These are phyloP conservation scores for Paralvinella palmiformis DNA, from an alignment of 1,140 invertebrate genomes.

Conservation along the genomic window DNA sequence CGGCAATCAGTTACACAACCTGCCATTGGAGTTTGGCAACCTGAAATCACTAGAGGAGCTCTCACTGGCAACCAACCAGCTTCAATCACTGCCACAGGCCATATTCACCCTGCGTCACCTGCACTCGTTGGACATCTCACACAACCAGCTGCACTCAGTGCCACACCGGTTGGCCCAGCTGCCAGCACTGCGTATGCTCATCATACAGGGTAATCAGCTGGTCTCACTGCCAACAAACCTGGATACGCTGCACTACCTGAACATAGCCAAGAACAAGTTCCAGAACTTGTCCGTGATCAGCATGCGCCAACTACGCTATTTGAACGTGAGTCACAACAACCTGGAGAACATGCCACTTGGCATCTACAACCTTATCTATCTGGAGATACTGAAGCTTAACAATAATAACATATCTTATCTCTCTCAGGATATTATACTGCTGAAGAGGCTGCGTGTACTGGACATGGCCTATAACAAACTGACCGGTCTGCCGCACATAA, in stretches of 20 bases:
- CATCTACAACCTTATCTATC: constrained; percentile 27
- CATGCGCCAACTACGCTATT: constrained; percentile 31
- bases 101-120: constrained; percentile 28
- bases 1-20: constrained; percentile 31
- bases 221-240: constrained; percentile 29
- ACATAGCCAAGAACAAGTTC: constrained; percentile 35
- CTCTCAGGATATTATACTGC: constrained; percentile 32
- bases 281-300: constrained; percentile 32
- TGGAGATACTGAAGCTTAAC: constrained; percentile 33
- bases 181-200: constrained; percentile 20
- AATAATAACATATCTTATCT: constrained; percentile 35
- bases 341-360: constrained; percentile 36
- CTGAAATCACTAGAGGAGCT: constrained; percentile 35
- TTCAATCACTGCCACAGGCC: constrained; percentile 30
- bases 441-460: constrained; percentile 34
- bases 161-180: neutral
- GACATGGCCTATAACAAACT: constrained; percentile 40
- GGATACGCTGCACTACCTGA: constrained; percentile 33
- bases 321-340: constrained; percentile 36
- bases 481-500: constrained; percentile 29
- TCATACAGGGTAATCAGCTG: constrained; percentile 35
- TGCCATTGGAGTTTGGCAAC: constrained; percentile 36
- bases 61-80: constrained; percentile 33
- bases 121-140: constrained; percentile 2
- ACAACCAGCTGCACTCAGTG: constrained; percentile 3